Conservation (phyloP, 2,113 vertebrate genomes). For the Zosterops japonicus region DNA sequence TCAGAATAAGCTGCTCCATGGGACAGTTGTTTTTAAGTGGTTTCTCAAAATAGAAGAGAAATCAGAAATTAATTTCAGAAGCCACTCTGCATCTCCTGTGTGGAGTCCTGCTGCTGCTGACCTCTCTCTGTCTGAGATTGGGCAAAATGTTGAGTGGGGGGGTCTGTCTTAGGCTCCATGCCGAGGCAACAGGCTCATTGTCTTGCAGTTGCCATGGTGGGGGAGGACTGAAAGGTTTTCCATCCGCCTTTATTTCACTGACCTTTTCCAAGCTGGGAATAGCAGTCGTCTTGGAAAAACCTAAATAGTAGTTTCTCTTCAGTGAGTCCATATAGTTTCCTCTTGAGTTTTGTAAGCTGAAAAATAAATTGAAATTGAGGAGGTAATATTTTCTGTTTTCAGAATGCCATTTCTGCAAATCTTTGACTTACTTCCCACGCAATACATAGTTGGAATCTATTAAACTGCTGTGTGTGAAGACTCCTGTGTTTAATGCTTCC, state of each 20-base stretch:
- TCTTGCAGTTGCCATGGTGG: neutral
- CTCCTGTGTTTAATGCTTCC: constrained; percentile 16
- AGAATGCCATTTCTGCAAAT: constrained; percentile 26
- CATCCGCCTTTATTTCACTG: neutral
- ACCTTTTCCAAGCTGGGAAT: constrained; percentile 15
- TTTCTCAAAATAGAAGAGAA: neutral
- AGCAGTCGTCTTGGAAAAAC: neutral
- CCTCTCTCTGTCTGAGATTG: neutral
- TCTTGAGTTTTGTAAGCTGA: neutral
- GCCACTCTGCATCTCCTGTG: neutral
- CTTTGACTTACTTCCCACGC: neutral
- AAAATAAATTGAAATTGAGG: constrained; percentile 4
- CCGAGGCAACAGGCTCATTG: neutral
- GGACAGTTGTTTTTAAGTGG: neutral
- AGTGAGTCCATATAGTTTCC: neutral
- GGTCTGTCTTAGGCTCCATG: neutral
- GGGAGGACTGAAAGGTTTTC: constrained; percentile 23
- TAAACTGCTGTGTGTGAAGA: neutral
- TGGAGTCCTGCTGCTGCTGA: neutral
- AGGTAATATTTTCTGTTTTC: constrained; percentile 22
- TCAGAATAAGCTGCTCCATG: neutral
- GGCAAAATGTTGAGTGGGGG: neutral
- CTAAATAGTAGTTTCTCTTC: neutral
- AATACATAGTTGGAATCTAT: constrained; percentile 35
- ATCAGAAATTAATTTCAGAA: neutral